Base-by-base conservation (phyloP, 2,797 vertebrate species). In the Neostethus bicornis region DNA sequence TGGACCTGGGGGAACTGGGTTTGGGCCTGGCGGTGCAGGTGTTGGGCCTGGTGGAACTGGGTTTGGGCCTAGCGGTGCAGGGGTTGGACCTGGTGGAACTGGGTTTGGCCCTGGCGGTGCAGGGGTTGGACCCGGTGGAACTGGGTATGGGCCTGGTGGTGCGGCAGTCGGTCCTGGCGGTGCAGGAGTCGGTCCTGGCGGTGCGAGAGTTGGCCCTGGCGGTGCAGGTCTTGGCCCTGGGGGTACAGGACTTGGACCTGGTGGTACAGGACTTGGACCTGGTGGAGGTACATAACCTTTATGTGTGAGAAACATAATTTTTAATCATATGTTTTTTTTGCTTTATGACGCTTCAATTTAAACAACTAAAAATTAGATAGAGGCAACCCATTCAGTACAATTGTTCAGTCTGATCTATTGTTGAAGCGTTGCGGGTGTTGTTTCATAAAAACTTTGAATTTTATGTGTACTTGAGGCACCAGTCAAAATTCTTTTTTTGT, bases 61-160 rank as follows among this genome's bases (percentile, higher is more conserved):
- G 0, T 0, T 29, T 19, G 56, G 74, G 0, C 73, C 72, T 14
- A 67, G 83, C 14, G 80, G 80, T 0, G 1, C 50, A 1, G 76
- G 79, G 2, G 0, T 59, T 45, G 56, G 76, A 0, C 73, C 74
- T 4, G 83, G 83, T 1, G 74, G 69, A 0, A 4, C 38, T 0
- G 2, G 31, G 4, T 32, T 32, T 5, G n/a, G n/a, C n/a, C n/a
- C n/a, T n/a, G n/a, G n/a, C n/a, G n/a, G n/a, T n/a, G n/a, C n/a
- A n/a, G n/a, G n/a, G n/a, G n/a, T n/a, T n/a, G n/a, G n/a, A n/a
- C n/a, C n/a, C n/a, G n/a, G n/a, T n/a, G n/a, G n/a, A n/a, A n/a
- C n/a, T n/a, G 78, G 83, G 5, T 0, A 66, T 44, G 75, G 79
- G 0, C 79, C 64, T 21, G 75, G 79, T 2, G 77, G 75, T 0